Base-by-base conservation (phyloP, 2,888 invertebrate species). In the Oligia strigilis region DNA sequence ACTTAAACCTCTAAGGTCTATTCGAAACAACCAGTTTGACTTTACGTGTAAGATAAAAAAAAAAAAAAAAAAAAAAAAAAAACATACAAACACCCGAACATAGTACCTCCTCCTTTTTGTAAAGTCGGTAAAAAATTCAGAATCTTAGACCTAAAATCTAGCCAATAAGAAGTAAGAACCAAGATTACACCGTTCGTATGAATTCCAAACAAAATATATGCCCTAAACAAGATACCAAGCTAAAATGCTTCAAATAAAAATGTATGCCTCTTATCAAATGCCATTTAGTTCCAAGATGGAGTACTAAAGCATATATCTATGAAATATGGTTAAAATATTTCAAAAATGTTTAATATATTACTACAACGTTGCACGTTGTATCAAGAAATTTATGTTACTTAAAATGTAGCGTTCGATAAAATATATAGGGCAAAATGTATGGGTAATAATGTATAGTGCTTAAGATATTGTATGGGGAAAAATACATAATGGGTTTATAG, bases 311-410 rank as follows among this genome's bases (percentile, higher is more conserved):
- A 66, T 58, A 66, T 52, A 69, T 64, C 60, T 62, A 60, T 46
- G 69, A 85, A 77, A 80, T 77, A 76, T 75, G 69, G 43, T 71
- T 4, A 60, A 78, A 74, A 86, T 79, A 87, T 83, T 71, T 72
- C 70, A 73, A 77, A 87, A 70, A 85, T 85, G 58, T 77, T 64
- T 73, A 75, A 77, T 77, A 73, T 77, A 83, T 78, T 74, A 52
- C 65, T 52, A 13, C 40, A 62, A 62, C 14, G 60, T 55, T 60
- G 40, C 80, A 83, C 14, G 60, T 49, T 58, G 40, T 82, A 81
- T 86, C 88, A 73, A 36, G 11, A 69, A 86, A 88, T 88, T 88
- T 89, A 88, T 88, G 89, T 52, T 43, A 77, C 79, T 49, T 83
- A 78, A 76, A 85, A 81, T 85, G 71, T 85, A 67, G 17, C 36